Percentiles rank a stretch among this genome's conserved stretches.
These are phyloP conservation scores for Tachysurus fulvidraco DNA, from an alignment of 2,113 vertebrate genomes.

Conservation along the genomic window DNA sequence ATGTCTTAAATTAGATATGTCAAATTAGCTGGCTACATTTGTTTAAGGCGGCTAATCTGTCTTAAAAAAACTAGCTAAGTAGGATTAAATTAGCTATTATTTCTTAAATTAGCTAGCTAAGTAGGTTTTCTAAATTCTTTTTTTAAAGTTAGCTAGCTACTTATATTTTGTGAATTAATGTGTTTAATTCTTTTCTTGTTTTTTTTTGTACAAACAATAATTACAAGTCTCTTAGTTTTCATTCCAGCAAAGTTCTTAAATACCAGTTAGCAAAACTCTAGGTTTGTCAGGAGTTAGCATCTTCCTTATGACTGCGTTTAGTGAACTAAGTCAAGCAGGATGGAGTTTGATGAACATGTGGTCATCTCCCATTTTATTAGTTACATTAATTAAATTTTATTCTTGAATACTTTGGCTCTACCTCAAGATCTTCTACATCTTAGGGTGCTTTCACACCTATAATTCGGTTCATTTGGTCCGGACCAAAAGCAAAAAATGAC, in stretches of 20 bases:
- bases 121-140: too few species aligned
- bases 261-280: background rate
- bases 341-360: background rate
- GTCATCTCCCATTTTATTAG: background rate
- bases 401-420: too few species aligned
- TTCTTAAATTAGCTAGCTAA: background rate
- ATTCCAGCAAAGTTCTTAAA: background rate
- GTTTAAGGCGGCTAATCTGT: too few species aligned
- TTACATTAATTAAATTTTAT: background rate
- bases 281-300: background rate
- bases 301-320: background rate
- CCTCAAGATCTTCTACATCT: too few species aligned
- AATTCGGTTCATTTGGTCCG: too few species aligned
- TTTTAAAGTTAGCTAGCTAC: background rate
- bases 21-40: background rate
- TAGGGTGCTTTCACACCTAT: too few species aligned
- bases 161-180: background rate
- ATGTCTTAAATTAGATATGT: background rate
- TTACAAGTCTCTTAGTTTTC: background rate
- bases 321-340: background rate
- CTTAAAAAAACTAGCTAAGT: background rate
- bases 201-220: background rate
- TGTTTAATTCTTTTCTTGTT: background rate
- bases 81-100: too few species aligned
- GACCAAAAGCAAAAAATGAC: too few species aligned